Evolutionary conservation across 2,797 vertebrate genomes (phyloP), one percentile per base, ranked within the genome.

Genomic region (Fratercula arctica): DNA sequence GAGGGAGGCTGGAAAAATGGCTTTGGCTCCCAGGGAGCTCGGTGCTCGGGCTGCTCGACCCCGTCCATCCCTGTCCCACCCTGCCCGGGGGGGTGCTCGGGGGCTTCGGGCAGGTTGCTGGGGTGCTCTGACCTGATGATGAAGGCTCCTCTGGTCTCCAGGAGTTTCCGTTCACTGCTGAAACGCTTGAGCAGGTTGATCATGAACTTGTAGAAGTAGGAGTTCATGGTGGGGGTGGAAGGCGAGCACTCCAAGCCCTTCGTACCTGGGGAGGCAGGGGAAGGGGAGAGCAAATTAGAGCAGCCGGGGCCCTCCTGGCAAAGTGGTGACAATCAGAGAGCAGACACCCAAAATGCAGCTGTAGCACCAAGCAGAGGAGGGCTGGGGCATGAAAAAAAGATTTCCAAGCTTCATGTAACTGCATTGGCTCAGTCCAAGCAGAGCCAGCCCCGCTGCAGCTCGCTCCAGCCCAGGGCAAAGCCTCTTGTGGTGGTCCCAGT

Each of bases 141-240:
- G 97, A 99, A 99, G 14, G 99, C 98, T 45, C 99, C 99, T 96
- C 99, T 98, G 74, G 86, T 97, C 95, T 99, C 99, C 97, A 99
- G 98, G 50, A 99, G 99, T 96, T 99, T 99, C 95, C 99, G 98
- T 96, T 99, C 99, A 7, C 98, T 98, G 94, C 99, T 99, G 97
- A 99, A 99, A 76, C 99, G 98, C 96, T 99, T 99, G 91, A 99
- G 98, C 68, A 99, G 98, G 97, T 99, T 99, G 97, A 99, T 99
- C 99, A 99, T 99, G 97, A 99, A 99, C 97, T 99, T 99, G 97
- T 99, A 99, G 96, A 99, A 99, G 96, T 99, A 99, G 31, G 99
- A 99, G 97, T 99, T 99, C 99, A 99, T 99, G 93, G 99, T 99
- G 45, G 99, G 99, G 29, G 99, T 99, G 28, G 99, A 98, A 28